phyloP scores from a whole-genome alignment of 2,113 vertebrate genomes.

The Heptranchias perlo region DNA sequence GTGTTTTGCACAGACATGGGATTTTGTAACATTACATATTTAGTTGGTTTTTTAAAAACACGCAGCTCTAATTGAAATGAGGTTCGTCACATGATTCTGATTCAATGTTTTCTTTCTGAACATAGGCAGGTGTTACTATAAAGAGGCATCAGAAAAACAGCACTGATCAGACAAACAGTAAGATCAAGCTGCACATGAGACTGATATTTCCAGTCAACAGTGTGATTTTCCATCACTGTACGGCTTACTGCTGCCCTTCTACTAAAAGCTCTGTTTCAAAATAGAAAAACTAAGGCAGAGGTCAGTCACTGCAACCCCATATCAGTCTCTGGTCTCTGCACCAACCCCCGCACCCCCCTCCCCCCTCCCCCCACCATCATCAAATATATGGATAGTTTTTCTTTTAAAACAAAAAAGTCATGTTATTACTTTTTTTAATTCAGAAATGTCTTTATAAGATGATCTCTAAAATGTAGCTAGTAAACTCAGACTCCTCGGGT shows the following conservation, averaged over 20 bases:
- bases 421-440: neutral
- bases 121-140: neutral
- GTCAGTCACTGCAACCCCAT: neutral
- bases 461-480: neutral
- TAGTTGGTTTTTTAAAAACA: neutral
- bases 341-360: too few species aligned
- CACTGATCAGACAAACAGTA: neutral
- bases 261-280: neutral
- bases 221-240: neutral
- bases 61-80: neutral
- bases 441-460: neutral
- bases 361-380: neutral
- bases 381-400: neutral
- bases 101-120: neutral
- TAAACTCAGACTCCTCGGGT: neutral
- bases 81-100: constrained; percentile 5
- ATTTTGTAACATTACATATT: too few species aligned
- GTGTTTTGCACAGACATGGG: neutral
- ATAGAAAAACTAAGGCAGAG: neutral
- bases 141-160: neutral
- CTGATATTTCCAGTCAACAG: constrained; percentile 22
- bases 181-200: neutral
- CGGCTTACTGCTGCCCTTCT: neutral
- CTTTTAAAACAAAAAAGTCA: neutral
- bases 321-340: too few species aligned